Conservation (phyloP, 2,797 vertebrate species). For the Phrynocephalus guinanensis region DNA sequence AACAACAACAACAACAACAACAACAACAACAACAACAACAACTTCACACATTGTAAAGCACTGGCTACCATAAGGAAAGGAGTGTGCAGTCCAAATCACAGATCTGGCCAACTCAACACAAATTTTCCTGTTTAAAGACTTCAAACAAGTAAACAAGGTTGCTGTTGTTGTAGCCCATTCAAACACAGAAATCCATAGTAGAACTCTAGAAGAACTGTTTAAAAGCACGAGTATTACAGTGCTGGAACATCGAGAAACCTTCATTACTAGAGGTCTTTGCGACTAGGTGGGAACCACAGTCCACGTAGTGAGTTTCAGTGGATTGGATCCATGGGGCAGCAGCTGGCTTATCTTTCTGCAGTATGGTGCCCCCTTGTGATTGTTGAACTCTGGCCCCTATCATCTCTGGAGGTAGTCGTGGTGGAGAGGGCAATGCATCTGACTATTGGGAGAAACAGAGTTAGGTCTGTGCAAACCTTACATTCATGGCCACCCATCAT, state of each 20-base stretch:
- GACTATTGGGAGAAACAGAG: background rate
- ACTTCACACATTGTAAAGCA: no score
- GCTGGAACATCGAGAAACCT: background rate
- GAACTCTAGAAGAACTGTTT: background rate
- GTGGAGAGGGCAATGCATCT: background rate
- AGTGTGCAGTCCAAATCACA: no score
- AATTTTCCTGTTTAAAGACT: no score
- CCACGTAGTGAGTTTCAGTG: no score
- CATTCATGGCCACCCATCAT: background rate
- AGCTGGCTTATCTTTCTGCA: background rate
- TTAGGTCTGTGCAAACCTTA: background rate
- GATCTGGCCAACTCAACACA: no score
- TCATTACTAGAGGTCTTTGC: background rate
- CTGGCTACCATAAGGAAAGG: no score
- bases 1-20: no score
- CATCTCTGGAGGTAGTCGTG: no score
- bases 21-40: no score
- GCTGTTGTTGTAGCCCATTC: background rate
- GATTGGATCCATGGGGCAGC: background rate
- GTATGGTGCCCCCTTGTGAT: background rate
- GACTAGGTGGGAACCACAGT: background rate
- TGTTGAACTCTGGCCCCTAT: background rate
- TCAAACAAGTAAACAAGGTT: background rate
- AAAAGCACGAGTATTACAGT: no score
- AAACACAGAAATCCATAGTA: background rate